phyloP scores from a whole-genome alignment of 1,140 invertebrate species.

The Ips typographus region DNA sequence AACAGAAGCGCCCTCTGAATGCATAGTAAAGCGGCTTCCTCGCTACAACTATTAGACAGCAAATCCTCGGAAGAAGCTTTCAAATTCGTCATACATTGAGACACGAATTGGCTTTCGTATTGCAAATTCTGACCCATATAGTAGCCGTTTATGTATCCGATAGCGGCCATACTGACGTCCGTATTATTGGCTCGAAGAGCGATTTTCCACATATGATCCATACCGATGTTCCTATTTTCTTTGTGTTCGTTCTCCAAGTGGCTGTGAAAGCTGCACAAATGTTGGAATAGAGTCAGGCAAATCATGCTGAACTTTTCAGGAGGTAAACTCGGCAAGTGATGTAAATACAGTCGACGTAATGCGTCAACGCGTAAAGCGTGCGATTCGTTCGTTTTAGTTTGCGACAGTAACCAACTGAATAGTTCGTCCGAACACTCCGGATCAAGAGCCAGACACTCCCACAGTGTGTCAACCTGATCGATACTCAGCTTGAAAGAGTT shows the following conservation, averaged over 20 bases:
- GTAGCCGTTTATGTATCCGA: constrained; percentile 89
- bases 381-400: constrained; percentile 87
- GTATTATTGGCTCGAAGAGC: constrained; percentile 85
- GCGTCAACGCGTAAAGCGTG: constrained; percentile 86
- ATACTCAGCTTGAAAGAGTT: constrained; percentile 80
- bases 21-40: constrained; percentile 78
- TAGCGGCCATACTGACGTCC: constrained; percentile 92
- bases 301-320: constrained; percentile 91
- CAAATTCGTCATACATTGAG: constrained; percentile 88
- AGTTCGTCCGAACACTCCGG: constrained; percentile 84
- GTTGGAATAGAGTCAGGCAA: constrained; percentile 86
- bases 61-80: constrained; percentile 76
- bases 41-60: constrained; percentile 52
- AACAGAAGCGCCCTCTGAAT: constrained; percentile 87
- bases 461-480: constrained; percentile 86
- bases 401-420: constrained; percentile 87
- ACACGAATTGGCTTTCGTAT: constrained; percentile 89
- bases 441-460: constrained; percentile 86
- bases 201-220: constrained; percentile 93
- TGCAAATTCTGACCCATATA: constrained; percentile 89
- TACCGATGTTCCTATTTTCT: constrained; percentile 70
- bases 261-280: constrained; percentile 81
- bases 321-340: constrained; percentile 83
- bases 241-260: constrained; percentile 50
- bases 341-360: constrained; percentile 75